Evolutionary conservation across 2,797 vertebrate species (phyloP).

Genomic region (Streptopelia turtur): DNA sequence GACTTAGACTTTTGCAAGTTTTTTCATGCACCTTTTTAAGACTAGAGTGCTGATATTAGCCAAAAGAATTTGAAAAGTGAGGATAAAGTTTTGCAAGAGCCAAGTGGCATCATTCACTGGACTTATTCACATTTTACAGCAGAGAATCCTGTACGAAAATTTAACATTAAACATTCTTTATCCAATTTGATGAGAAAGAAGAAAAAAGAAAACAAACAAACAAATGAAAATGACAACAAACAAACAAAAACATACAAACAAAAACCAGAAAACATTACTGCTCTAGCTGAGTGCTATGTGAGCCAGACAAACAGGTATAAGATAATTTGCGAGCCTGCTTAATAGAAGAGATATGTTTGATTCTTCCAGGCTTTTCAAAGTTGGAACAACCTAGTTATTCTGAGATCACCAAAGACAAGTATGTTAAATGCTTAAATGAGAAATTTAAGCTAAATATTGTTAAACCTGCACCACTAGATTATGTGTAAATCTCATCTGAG

Average conservation of each 20-base stretch:
- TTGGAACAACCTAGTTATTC: neutral
- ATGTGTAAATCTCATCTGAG: neutral
- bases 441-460: neutral
- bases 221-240: too few species aligned
- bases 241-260: neutral
- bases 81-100: neutral
- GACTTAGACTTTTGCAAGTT: neutral
- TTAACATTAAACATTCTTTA: neutral
- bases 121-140: neutral
- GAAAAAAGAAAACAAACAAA: neutral
- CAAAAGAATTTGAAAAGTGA: neutral
- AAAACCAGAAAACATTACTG: neutral
- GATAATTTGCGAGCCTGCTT: neutral
- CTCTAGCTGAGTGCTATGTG: neutral
- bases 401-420: neutral
- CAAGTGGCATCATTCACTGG: neutral
- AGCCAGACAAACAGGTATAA: neutral
- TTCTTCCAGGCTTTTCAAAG: neutral
- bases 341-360: neutral
- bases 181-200: neutral
- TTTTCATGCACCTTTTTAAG: neutral
- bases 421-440: neutral
- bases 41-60: neutral
- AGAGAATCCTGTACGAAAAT: neutral
- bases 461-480: neutral